phyloP scores from a whole-genome alignment of 2,797 vertebrate species.

The Acanthurus tractus region DNA sequence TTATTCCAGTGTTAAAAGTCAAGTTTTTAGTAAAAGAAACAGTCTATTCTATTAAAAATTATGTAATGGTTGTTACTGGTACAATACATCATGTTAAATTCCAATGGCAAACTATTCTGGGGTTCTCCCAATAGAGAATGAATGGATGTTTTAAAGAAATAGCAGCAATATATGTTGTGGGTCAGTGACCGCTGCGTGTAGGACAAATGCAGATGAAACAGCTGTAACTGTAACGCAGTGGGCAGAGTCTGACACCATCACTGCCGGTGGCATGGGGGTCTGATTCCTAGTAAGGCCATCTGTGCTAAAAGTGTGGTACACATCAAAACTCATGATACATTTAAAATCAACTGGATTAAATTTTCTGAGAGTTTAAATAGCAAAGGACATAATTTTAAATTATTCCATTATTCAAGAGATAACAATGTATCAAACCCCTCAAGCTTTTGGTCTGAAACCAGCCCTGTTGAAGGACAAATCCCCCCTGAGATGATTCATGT shows the following conservation, averaged over 20 bases:
- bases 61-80: conserved; percentile 75
- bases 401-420: conserved; percentile 40
- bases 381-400: conserved; percentile 4
- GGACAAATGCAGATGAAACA: conserved; percentile 75
- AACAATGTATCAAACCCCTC: conserved; percentile 35
- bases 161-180: conserved; percentile 51
- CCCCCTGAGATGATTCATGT: conserved; percentile 39
- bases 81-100: conserved; percentile 83
- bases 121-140: conserved; percentile 80
- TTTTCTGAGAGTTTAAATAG: neutral
- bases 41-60: conserved; percentile 67
- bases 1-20: conserved; percentile 85
- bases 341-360: conserved; percentile 34
- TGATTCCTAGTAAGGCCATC: conserved; percentile 64
- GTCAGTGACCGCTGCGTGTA: conserved; percentile 65
- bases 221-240: conserved; percentile 62
- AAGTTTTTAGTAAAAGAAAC: conserved; percentile 73
- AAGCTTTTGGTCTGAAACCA: conserved; percentile 20
- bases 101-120: conserved; percentile 98
- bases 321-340: conserved; percentile 50
- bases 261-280: conserved; percentile 53
- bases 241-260: conserved; percentile 58
- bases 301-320: conserved; percentile 49
- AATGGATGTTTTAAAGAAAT: conserved; percentile 55
- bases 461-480: conserved; percentile 52